Evolutionary conservation across 2,888 invertebrate species (phyloP), one percentile per base, ranked within the genome.

Genomic region (Chaetogeoica ovagalla): DNA sequence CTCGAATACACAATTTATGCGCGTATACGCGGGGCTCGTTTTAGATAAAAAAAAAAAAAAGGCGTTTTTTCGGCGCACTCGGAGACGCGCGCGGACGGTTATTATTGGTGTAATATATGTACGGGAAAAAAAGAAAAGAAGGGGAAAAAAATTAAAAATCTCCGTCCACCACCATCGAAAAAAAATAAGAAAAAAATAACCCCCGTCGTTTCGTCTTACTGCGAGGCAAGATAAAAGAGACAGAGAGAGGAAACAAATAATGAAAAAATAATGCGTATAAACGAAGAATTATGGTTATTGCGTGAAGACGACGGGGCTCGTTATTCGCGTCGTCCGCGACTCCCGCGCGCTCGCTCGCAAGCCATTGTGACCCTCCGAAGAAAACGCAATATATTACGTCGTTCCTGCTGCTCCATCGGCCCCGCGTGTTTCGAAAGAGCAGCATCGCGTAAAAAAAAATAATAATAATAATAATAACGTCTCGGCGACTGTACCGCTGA

Each of bases 251-350:
- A 39, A 21, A 65, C 55, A 23, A 65, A 55, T 59, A 59, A n/a
- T 57, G 19, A 23, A 65, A 71, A 71, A 37, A 68, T 48, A 60
- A 60, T 60, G 19, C 2, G 43, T 21, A 77, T 77, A 77, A 70
- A 79, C 70, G 68, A 71, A 71, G 79, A 79, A 63, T 79, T 79
- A 79, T 63, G 71, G 79, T 79, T 79, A 79, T 79, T 79, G 79
- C 43, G 23, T 63, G 79, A 79, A 71, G 63, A 79, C 43, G 71
- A 71, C 15, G 63, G 39, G 70, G 65, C 62, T 52, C 69, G 43
- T 79, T 70, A 79, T 63, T 30, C 4, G 30, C 4, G 30, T 30
- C 30, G 30, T 30, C 30, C 30, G 30, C 30, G 30, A 30, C 69
- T 70, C 39, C 37, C 71, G 63, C 21, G 79, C 57, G 52, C 11